Conservation (phyloP, 2,888 invertebrate species). For the Drosophila mettleri region DNA sequence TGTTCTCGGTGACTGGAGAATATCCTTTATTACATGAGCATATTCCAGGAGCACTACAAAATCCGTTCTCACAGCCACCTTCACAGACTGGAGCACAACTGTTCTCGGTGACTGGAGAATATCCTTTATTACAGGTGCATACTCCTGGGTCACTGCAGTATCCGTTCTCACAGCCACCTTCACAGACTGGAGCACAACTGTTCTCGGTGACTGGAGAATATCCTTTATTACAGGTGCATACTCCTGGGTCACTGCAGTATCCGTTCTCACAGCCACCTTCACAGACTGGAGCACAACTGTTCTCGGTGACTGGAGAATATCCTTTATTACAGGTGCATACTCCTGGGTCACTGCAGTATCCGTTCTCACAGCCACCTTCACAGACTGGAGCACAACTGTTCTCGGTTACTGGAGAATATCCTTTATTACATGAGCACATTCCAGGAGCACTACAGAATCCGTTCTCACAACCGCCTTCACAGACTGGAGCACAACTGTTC, state of each 20-base stretch:
- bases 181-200: slow-evolving; percentile 25
- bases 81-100: slow-evolving; percentile 57
- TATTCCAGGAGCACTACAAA: slow-evolving; percentile 73
- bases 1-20: slow-evolving; percentile 35
- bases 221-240: slow-evolving; percentile 27
- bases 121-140: slow-evolving; percentile 89
- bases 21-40: slow-evolving; percentile 67
- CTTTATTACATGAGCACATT: slow-evolving; percentile 19
- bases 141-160: slow-evolving; percentile 89
- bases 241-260: slow-evolving; percentile 12
- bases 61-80: slow-evolving; percentile 75
- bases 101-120: slow-evolving; percentile 54
- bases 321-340: slow-evolving; percentile 33
- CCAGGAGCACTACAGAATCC: slow-evolving; percentile 24
- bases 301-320: not conserved
- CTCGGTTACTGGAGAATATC: not conserved
- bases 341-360: slow-evolving; percentile 26
- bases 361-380: slow-evolving; percentile 20
- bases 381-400: slow-evolving; percentile 23
- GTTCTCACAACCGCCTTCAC: slow-evolving; percentile 20
- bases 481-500: slow-evolving; percentile 26
- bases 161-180: slow-evolving; percentile 82
- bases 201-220: not conserved
- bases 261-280: slow-evolving; percentile 28
- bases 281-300: slow-evolving; percentile 30